A percentile compares a stretch with the other conserved stretches of the same genome.
phyloP scores from a whole-genome alignment of 2,797 vertebrate species.

The Anabacerthia variegaticeps region DNA sequence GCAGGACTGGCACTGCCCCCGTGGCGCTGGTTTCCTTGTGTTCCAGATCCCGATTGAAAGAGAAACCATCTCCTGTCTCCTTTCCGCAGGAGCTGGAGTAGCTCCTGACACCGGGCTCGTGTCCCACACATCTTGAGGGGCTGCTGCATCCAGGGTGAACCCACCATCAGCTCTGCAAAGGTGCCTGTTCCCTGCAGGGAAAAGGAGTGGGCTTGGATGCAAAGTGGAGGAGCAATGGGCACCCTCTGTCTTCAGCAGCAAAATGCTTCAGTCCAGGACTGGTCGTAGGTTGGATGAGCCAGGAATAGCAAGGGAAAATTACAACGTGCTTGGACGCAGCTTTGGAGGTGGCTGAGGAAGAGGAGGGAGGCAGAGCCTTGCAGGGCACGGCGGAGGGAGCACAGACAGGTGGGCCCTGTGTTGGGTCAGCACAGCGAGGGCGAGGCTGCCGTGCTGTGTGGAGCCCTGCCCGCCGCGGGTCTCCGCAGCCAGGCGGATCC shows the following conservation, averaged over 20 bases:
- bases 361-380: not conserved
- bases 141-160: not conserved
- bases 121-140: not conserved
- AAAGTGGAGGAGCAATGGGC: not conserved
- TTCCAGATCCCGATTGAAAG: fast-evolving
- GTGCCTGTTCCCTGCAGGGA: not conserved
- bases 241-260: fast-evolving
- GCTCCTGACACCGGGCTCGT: not conserved
- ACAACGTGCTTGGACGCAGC: not conserved
- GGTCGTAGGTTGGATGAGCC: not conserved
- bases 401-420: fast-evolving
- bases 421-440: fast-evolving
- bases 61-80: not conserved
- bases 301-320: not conserved
- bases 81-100: not conserved
- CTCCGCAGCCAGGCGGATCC: not conserved
- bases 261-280: not conserved
- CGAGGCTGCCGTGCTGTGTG: fast-evolving
- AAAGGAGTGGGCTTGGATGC: not conserved
- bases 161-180: not conserved
- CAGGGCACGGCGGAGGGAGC: fast-evolving
- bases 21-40: fast-evolving
- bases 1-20: not conserved
- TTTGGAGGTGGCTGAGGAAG: not conserved
- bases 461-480: fast-evolving